Conservation (phyloP, 2,113 vertebrate species). For the Sorex fumeus region DNA sequence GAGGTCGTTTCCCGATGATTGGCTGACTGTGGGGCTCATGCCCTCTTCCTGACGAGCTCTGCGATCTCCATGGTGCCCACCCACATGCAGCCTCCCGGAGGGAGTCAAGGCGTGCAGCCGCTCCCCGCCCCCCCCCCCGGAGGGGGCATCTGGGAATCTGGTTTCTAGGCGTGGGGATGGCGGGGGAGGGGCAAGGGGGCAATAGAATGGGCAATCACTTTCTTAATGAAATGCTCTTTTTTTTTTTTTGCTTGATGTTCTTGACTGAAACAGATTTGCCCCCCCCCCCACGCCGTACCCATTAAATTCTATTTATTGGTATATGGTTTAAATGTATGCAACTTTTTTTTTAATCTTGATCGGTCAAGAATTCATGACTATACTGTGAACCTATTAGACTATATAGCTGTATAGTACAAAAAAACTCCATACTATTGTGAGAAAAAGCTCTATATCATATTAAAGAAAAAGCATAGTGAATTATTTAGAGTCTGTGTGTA, state of each 20-base stretch:
- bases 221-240: neutral
- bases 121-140: too few relatives aligned
- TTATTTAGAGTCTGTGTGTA: conserved; percentile 27
- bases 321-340: neutral
- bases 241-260: neutral
- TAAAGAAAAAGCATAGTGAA: conserved; percentile 50
- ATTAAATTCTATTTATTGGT: too few relatives aligned
- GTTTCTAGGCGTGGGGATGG: too few relatives aligned
- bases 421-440: too few relatives aligned
- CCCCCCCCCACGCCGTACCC: too few relatives aligned
- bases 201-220: neutral
- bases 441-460: neutral
- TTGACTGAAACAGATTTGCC: neutral
- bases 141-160: neutral
- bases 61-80: neutral
- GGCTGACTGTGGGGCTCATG: neutral
- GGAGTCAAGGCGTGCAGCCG: too few relatives aligned
- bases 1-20: neutral
- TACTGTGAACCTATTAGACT: neutral
- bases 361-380: neutral
- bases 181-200: too few relatives aligned
- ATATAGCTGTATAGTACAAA: neutral
- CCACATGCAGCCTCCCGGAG: too few relatives aligned
- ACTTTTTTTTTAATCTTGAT: neutral
- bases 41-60: neutral